Evolutionary conservation across 2,888 invertebrate species (phyloP).

Genomic region (Rhyacophila evoluta): DNA sequence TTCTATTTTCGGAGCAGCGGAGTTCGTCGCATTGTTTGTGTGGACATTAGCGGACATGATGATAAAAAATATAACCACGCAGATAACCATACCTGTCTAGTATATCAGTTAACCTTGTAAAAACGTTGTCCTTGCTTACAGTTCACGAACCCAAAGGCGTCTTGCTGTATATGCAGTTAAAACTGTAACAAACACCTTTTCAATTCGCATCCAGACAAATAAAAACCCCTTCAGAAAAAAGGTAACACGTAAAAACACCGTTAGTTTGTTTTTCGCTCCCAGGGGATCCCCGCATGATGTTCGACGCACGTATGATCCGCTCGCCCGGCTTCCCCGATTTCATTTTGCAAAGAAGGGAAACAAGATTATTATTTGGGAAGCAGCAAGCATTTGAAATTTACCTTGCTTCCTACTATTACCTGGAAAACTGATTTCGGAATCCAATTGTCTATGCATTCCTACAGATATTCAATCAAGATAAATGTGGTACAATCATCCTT

Average conservation of each 20-base stretch:
- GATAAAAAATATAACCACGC: too few relatives aligned
- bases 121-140: too few relatives aligned
- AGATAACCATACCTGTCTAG: too few relatives aligned
- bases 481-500: too few relatives aligned
- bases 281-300: conserved; percentile 36
- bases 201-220: neutral
- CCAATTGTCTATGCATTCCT: neutral
- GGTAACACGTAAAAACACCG: conserved; percentile 14
- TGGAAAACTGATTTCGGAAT: conserved; percentile 5
- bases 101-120: too few relatives aligned
- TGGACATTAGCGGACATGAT: too few relatives aligned
- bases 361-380: conserved; percentile 5
- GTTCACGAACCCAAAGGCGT: neutral
- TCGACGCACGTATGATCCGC: neutral
- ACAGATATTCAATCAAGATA: neutral
- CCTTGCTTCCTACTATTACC: neutral
- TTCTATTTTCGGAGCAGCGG: too few relatives aligned
- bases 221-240: neutral
- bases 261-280: conserved; percentile 22
- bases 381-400: neutral
- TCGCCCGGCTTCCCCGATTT: conserved; percentile 40
- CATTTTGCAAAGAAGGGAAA: conserved; percentile 32
- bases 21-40: too few relatives aligned
- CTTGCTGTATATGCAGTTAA: neutral
- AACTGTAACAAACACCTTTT: neutral